Evolutionary conservation across 2,888 invertebrate species (phyloP), one percentile per base, ranked within the genome.

Genomic region (Tetrapedia diversipes): DNA sequence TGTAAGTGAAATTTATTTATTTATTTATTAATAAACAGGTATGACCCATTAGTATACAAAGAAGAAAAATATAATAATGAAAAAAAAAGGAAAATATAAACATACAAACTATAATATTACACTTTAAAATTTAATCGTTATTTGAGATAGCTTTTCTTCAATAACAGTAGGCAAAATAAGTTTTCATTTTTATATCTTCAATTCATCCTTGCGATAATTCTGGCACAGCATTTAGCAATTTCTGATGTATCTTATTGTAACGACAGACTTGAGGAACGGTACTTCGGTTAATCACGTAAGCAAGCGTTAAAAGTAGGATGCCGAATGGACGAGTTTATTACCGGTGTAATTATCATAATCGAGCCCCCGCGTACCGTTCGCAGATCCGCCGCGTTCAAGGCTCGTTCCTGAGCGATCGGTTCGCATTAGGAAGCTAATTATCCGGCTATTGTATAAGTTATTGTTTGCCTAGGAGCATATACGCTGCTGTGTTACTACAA

Each of bases 341-440:
- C 53, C 37, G 56, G 66, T 19, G 29, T 56, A 79, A 83, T 83
- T 82, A 77, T n/a, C 78, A 80, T 80, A 79, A 80, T 80, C 78
- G 74, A 77, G 78, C 74, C 70, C 69, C 67, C 63, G 82, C 32
- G 61, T 64, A 34, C 49, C 59, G 65, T 63, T 47, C 39, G 43
- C 59, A 65, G 54, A 77, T 85, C 43, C 54, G 66, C 29, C 56
- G 51, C 60, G 67, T 43, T 71, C 80, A 83, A 82, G 84, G 75
- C 39, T 72, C 49, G 65, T 54, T 45, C 45, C 45, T 60, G 69
- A 71, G 65, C 70, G 75, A 69, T 71, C 60, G 59, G 79, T 80
- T 70, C 76, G 64, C 77, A 77, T 78, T 75, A 67, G 87, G 82
- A 84, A 89, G 87, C 85, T 87, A 86, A 89, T 90, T 88, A 88